Evolutionary conservation across 2,797 vertebrate species (phyloP).

Genomic region (Pipistrellus kuhlii): DNA sequence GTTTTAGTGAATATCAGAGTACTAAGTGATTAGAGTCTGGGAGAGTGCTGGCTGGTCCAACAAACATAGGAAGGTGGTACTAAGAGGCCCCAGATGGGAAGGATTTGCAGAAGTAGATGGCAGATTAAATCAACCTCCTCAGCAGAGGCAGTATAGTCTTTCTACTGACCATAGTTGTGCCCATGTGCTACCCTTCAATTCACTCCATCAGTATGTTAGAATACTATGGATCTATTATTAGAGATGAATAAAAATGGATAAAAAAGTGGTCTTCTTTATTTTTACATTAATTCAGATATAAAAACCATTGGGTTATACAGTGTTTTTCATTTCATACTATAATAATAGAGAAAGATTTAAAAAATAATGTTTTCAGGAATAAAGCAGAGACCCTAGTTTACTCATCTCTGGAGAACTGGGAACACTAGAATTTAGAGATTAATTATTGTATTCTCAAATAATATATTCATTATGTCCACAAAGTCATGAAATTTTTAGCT

Average conservation of each 20-base stretch:
- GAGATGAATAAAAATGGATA: not conserved
- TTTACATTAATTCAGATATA: constrained; percentile 22
- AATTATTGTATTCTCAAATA: not conserved
- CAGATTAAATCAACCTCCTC: not conserved
- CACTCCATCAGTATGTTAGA: not conserved
- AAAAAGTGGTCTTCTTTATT: not conserved
- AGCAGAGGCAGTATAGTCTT: not conserved
- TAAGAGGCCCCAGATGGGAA: not conserved
- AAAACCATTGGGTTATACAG: not conserved
- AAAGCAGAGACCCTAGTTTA: not conserved
- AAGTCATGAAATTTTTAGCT: not conserved
- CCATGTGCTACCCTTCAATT: not conserved
- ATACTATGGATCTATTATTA: not conserved
- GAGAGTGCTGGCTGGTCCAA: not conserved
- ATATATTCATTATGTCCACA: not conserved
- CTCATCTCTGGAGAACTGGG: not conserved
- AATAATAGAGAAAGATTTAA: not conserved
- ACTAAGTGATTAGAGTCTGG: too few relatives aligned
- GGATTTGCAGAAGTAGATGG: not conserved
- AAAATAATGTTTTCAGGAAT: not conserved
- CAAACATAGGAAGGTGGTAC: not conserved
- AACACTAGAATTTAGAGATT: not conserved
- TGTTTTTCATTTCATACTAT: not conserved
- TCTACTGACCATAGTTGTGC: not conserved
- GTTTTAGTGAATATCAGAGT: not conserved